These are phyloP conservation scores for Cataglyphis rosenhaueri DNA, from an alignment of 2,888 invertebrate species.

Conservation along the genomic window DNA sequence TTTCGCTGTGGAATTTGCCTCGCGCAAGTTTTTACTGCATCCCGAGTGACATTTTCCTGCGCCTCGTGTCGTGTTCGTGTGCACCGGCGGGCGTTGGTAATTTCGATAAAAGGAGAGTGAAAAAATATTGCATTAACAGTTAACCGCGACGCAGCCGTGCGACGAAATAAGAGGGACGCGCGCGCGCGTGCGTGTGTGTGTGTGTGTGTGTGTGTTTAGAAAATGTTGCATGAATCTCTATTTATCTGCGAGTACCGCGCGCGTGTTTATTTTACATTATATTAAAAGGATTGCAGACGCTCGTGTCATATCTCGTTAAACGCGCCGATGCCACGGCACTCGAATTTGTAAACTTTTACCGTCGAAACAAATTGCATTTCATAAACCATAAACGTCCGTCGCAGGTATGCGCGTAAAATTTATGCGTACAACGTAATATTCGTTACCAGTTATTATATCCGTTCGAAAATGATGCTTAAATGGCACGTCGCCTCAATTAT, in stretches of 20 bases:
- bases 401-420: constrained; percentile 37
- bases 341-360: constrained; percentile 43
- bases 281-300: constrained; percentile 19
- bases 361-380: constrained; percentile 47
- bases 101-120: constrained; percentile 54
- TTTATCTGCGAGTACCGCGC: not conserved
- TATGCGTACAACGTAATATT: constrained; percentile 14
- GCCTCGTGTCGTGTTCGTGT: constrained; percentile 29
- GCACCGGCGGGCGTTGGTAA: constrained; percentile 30
- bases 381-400: constrained; percentile 47
- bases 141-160: constrained; percentile 1
- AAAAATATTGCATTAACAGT: constrained; percentile 47
- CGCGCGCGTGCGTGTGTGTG: not conserved
- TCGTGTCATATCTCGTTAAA: constrained; percentile 45
- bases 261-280: constrained; percentile 15
- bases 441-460: constrained; percentile 10
- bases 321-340: constrained; percentile 28
- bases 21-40: constrained; percentile 45
- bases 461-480: constrained; percentile 36
- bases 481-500: constrained; percentile 29
- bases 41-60: constrained; percentile 43
- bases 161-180: constrained; percentile 12
- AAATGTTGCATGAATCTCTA: not conserved
- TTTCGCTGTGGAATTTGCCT: constrained; percentile 45
- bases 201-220: not conserved